These are phyloP conservation scores for Polyploca ridens DNA, from an alignment of 2,888 invertebrate species.

Conservation along the genomic window DNA sequence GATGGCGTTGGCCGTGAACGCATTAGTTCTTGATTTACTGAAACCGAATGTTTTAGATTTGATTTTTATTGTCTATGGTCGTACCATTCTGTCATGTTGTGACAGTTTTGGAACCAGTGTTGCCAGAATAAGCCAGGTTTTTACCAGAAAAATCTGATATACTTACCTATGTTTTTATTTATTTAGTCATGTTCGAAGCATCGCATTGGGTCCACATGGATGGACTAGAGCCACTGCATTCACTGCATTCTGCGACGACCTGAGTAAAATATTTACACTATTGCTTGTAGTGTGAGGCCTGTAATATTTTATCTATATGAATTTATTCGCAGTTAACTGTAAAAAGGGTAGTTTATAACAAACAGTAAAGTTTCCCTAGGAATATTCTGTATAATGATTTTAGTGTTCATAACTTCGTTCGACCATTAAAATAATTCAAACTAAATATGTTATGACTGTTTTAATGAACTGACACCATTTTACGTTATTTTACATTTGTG, in stretches of 20 bases:
- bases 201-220: not conserved
- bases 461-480: slow-evolving; percentile 1
- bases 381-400: not conserved
- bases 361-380: not conserved
- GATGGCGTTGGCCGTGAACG: not conserved
- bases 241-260: not conserved
- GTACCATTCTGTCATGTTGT: not conserved
- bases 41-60: not conserved
- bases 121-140: not conserved
- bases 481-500: not conserved
- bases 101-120: not conserved
- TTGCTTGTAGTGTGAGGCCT: not conserved
- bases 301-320: not conserved
- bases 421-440: not conserved
- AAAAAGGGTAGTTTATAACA: not conserved
- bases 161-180: not conserved
- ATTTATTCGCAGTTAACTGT: slow-evolving; percentile 2
- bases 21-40: slow-evolving; percentile 6
- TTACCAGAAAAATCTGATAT: not conserved
- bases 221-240: not conserved
- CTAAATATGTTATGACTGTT: not conserved
- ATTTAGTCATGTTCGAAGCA: not conserved
- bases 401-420: not conserved
- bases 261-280: not conserved
- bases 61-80: slow-evolving; percentile 7